Conservation (phyloP, 2,888 invertebrate species). For the Rhagophthalmus giganteus region DNA sequence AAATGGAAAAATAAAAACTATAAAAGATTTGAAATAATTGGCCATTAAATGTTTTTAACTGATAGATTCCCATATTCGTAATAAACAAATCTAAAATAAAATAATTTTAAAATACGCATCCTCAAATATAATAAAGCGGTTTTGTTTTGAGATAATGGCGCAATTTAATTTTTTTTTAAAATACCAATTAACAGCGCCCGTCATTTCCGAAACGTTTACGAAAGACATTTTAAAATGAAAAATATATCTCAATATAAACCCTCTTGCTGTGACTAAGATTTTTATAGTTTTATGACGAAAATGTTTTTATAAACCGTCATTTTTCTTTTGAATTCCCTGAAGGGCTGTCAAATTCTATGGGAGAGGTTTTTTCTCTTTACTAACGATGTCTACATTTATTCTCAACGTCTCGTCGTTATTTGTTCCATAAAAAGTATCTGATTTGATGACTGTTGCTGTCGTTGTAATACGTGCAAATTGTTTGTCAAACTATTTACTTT, state of each 20-base stretch:
- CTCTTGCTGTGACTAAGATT: constrained; percentile 31
- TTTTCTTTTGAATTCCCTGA: constrained; percentile 50
- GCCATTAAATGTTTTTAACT: no score
- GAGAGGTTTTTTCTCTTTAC: constrained; percentile 36
- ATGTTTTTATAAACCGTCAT: constrained; percentile 56
- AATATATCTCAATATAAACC: background rate
- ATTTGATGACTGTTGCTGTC: constrained; percentile 14
- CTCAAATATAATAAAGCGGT: no score
- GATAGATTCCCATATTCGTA: no score
- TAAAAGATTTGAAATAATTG: no score
- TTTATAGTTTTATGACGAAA: constrained; percentile 55
- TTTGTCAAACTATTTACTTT: constrained; percentile 1
- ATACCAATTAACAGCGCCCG: no score
- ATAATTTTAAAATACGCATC: no score
- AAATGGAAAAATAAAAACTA: no score
- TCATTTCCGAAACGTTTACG: no score
- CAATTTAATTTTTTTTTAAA: no score
- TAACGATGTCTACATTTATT: constrained; percentile 42
- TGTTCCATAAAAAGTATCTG: constrained; percentile 22
- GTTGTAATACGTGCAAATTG: constrained; percentile 10
- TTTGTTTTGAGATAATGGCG: no score
- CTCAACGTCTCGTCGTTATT: constrained; percentile 29
- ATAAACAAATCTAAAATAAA: no score
- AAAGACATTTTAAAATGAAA: background rate
- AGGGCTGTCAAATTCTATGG: constrained; percentile 50